A percentile compares a stretch with the other conserved stretches of the same genome.
Evolutionary conservation across 2,888 invertebrate genomes (phyloP).

Genomic region (Protonemura montana): DNA sequence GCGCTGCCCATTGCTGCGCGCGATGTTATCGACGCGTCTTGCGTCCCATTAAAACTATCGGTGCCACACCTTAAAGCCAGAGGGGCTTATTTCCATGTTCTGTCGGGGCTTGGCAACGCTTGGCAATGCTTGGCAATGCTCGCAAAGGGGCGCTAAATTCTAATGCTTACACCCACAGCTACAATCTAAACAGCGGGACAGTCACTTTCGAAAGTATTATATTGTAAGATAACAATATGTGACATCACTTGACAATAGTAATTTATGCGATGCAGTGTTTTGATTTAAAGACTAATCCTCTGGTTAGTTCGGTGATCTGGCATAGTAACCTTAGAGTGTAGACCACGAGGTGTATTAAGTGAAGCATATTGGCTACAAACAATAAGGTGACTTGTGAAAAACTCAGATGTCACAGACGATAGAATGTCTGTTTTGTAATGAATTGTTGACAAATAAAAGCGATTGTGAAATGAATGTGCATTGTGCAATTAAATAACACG

Average conservation of each 20-base stretch:
- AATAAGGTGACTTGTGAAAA: not conserved
- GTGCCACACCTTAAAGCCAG: slow-evolving; percentile 43
- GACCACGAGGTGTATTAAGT: too few relatives aligned
- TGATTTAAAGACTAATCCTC: not conserved
- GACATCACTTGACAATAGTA: not conserved
- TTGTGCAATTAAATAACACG: not conserved
- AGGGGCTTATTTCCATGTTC: slow-evolving; percentile 35
- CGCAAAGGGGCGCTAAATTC: slow-evolving; percentile 21
- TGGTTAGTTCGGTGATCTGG: not conserved
- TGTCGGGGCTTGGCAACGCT: slow-evolving; percentile 26
- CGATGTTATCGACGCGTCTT: slow-evolving; percentile 44
- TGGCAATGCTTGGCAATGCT: not conserved
- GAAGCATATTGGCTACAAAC: not conserved
- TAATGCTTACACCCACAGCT: slow-evolving; percentile 27
- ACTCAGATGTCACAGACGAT: not conserved
- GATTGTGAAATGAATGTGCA: not conserved
- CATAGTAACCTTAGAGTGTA: not conserved
- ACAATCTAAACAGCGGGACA: slow-evolving; percentile 12
- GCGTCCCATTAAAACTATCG: slow-evolving; percentile 43
- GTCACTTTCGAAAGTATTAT: slow-evolving; percentile 3
- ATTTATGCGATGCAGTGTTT: slow-evolving; percentile 1
- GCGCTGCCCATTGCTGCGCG: not conserved
- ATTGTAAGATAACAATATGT: not conserved
- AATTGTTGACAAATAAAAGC: not conserved
- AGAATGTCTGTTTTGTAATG: not conserved